phyloP scores from a whole-genome alignment of 2,113 vertebrate genomes.

The Hucho hucho region DNA sequence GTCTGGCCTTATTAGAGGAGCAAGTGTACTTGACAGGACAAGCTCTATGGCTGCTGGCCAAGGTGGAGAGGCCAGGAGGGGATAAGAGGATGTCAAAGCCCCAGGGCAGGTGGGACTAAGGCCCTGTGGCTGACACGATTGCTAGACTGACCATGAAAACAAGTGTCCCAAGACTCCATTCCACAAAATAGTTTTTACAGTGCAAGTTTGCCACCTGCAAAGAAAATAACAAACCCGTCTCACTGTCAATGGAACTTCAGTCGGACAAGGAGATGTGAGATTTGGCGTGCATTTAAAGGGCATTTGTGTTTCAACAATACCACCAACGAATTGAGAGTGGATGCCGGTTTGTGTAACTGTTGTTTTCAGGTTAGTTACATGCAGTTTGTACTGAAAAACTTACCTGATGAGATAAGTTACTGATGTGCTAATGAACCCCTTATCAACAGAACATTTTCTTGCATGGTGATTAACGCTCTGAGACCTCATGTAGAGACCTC shows the following conservation, averaged over 20 bases:
- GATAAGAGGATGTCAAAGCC: slow-evolving; percentile 38
- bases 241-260: not conserved
- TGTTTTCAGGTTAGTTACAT: not conserved
- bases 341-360: not conserved
- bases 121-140: slow-evolving; percentile 30
- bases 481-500: slow-evolving; percentile 7
- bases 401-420: not conserved
- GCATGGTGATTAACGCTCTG: slow-evolving; percentile 21
- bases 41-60: not conserved
- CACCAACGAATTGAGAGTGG: not conserved
- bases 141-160: slow-evolving; percentile 7
- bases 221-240: not conserved
- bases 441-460: slow-evolving; percentile 23
- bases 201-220: not conserved
- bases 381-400: too few species aligned
- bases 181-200: not conserved
- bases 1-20: not conserved
- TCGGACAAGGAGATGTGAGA: not conserved
- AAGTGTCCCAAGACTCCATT: not conserved
- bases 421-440: slow-evolving; percentile 22
- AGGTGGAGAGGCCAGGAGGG: slow-evolving; percentile 25
- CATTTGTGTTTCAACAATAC: not conserved
- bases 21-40: slow-evolving; percentile 3
- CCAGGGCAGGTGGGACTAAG: slow-evolving; percentile 13
- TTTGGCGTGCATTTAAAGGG: not conserved